These are phyloP conservation scores for Pogonomyrmex californicus DNA, from an alignment of 1,140 invertebrate species.

Conservation along the genomic window DNA sequence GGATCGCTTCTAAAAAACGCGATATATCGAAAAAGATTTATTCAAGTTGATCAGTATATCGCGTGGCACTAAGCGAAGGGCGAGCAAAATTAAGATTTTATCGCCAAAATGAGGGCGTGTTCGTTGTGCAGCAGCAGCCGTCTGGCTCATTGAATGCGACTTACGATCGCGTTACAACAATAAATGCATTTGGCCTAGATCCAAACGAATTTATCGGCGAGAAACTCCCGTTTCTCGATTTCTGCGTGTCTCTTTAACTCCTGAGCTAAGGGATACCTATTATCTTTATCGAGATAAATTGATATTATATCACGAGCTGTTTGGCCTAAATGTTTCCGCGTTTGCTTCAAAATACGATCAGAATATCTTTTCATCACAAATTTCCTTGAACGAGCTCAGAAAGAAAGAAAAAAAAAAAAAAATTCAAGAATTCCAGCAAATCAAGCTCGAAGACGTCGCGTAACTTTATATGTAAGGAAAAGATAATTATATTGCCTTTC, in stretches of 20 bases:
- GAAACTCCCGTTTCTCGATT: slow-evolving; percentile 65
- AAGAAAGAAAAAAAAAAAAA: background rate
- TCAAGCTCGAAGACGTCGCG: background rate
- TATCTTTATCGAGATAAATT: slow-evolving; percentile 60
- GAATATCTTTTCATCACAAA: background rate
- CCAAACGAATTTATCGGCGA: slow-evolving; percentile 69
- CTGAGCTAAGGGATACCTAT: slow-evolving; percentile 63
- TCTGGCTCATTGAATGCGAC: slow-evolving; percentile 53
- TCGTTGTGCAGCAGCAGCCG: slow-evolving; percentile 32
- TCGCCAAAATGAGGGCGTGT: slow-evolving; percentile 30
- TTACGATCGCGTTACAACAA: slow-evolving; percentile 69
- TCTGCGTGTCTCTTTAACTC: slow-evolving; percentile 49
- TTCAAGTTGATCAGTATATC: slow-evolving; percentile 11
- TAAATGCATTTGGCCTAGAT: slow-evolving; percentile 72
- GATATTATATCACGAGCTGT: slow-evolving; percentile 46
- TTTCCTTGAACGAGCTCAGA: background rate
- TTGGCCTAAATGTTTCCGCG: slow-evolving; percentile 48
- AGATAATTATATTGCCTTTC: background rate
- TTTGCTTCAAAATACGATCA: background rate
- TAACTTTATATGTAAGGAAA: background rate
- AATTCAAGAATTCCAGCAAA: slow-evolving; percentile 44
- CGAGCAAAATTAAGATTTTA: slow-evolving; percentile 49
- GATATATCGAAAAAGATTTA: slow-evolving; percentile 28
- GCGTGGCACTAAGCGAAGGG: slow-evolving; percentile 29
- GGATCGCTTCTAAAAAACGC: background rate